phyloP scores from a whole-genome alignment of 2,888 invertebrate genomes.

The Lithophane ornitopus region DNA sequence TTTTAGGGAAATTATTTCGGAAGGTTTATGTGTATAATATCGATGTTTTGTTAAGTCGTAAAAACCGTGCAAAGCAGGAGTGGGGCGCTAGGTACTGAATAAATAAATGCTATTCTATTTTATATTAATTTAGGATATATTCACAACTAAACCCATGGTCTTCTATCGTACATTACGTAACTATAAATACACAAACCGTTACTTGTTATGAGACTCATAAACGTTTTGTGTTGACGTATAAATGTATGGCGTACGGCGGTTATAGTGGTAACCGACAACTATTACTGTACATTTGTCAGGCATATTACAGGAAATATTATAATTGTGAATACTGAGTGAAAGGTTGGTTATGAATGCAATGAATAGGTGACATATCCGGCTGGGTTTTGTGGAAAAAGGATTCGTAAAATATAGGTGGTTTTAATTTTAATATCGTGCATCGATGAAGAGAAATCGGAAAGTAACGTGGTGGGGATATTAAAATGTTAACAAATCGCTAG shows the following conservation, averaged over 20 bases:
- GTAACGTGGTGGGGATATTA: background rate
- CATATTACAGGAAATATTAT: slow-evolving; percentile 13
- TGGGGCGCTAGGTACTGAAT: too few species aligned
- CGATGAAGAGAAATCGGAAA: background rate
- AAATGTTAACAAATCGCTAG: background rate
- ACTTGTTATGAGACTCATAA: slow-evolving; percentile 69
- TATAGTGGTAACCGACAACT: background rate
- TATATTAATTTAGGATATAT: background rate
- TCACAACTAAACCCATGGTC: slow-evolving; percentile 18
- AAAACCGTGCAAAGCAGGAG: too few species aligned
- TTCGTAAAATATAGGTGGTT: background rate
- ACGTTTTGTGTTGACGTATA: slow-evolving; percentile 62
- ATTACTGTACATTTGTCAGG: too few species aligned
- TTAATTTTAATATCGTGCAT: background rate
- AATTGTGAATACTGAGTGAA: background rate
- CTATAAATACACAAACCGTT: slow-evolving; percentile 53
- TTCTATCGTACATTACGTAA: slow-evolving; percentile 24
- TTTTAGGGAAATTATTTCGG: too few species aligned
- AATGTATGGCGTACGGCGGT: slow-evolving; percentile 39
- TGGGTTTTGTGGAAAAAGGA: background rate
- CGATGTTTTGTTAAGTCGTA: too few species aligned
- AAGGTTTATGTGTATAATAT: too few species aligned
- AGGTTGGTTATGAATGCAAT: background rate
- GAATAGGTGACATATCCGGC: background rate
- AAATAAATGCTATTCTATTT: background rate